Evolutionary conservation across 1,140 invertebrate genomes (phyloP), one percentile per base, ranked within the genome.

Genomic region (Aphelenchoides avenae): DNA sequence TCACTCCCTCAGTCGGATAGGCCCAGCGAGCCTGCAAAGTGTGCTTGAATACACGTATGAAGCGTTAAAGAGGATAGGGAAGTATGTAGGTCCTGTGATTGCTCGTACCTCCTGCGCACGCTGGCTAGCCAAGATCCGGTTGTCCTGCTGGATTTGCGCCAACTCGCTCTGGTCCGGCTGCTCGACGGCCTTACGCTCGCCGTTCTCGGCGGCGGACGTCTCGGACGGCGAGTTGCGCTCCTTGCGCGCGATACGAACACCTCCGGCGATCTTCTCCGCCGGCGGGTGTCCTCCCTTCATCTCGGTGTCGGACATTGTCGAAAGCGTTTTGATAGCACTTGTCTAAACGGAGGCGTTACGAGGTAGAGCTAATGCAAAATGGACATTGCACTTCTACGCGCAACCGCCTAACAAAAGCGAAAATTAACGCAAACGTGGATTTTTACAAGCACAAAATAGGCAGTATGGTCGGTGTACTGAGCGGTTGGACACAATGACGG

Each of bases 191-290:
- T 30, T 9, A n/a, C n/a, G n/a, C n/a, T 54, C 52, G 0, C 30
- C 52, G 18, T 22, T 50, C 7, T n/a, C n/a, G n/a, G n/a, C n/a
- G n/a, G 54, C 15, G 20, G 26, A 18, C n/a, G 29, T 33, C 2
- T 52, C 44, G n/a, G n/a, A n/a, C n/a, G n/a, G n/a, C 5, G 47
- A 15, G 26, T 60, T 68, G n/a, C 43, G 27, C 39, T 68, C 65
- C 36, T 68, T 66, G 20, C 59, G 50, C 5, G 61, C 62, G 1
- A 63, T 68, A 11, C 61, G 61, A 13, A 63, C 39, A 13, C 64
- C 64, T 18, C 61, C 61, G 9, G 30, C 59, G 46, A 63, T 68
- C 36, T 63, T 63, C 27, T 63, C 61, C n/a, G 61, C 61, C 29
- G 61, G 61, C 2, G 64, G 11, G 36, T 68, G 61, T 0, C 61